phyloP scores from a whole-genome alignment of 64 coral and sea anemone genomes.

The Platygyra sinensis region DNA sequence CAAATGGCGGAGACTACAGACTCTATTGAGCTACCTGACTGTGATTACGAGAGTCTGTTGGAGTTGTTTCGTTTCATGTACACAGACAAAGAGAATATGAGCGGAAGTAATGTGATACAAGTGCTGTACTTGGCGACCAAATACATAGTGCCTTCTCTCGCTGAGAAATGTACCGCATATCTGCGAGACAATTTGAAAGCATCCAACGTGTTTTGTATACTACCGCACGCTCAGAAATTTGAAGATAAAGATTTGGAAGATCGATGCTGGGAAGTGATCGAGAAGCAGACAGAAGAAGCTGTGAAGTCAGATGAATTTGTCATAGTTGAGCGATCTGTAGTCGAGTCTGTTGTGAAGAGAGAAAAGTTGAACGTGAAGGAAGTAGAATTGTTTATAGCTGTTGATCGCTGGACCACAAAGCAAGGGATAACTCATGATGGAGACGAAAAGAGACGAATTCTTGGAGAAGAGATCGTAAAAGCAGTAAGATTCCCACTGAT shows the following conservation, averaged over 20 bases:
- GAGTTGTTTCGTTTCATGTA: neutral
- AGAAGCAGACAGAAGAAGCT: neutral
- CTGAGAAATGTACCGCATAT: constrained; percentile 10
- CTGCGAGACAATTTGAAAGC: neutral
- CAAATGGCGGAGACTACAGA: constrained; percentile 5
- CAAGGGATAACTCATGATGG: neutral
- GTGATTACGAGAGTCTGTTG: constrained; percentile 3
- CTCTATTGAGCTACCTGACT: constrained; percentile 10
- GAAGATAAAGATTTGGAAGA: constrained; percentile 21
- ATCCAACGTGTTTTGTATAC: constrained; percentile 10
- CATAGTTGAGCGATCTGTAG: neutral
- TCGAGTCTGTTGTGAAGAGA: neutral
- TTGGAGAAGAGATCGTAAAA: neutral
- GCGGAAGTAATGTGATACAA: constrained; percentile 4
- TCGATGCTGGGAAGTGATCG: constrained; percentile 18
- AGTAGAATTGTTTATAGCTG: constrained; percentile 3
- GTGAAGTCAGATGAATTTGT: neutral
- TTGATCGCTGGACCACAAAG: neutral
- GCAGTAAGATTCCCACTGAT: neutral
- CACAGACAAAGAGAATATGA: neutral
- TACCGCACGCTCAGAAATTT: constrained; percentile 16
- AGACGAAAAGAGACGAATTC: neutral
- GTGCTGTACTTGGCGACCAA: constrained; percentile 33
- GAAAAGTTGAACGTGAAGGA: neutral
- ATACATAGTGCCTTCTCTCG: constrained; percentile 1